Evolutionary conservation across 2,888 invertebrate species (phyloP), one percentile per base, ranked within the genome.

Genomic region (Synanthedon myopaeformis): DNA sequence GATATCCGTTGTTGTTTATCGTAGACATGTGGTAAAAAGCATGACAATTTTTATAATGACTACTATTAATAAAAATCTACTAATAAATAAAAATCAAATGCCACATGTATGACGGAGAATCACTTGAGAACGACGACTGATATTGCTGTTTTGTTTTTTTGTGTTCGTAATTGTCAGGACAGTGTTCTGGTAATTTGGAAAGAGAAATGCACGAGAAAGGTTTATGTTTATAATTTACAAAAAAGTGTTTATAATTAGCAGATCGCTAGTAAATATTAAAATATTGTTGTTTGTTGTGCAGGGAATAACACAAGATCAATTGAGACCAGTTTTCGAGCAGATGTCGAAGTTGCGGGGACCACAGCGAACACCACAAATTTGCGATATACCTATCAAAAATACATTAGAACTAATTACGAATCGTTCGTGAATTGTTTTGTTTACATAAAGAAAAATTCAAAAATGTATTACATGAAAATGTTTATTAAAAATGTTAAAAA

Each of bases 1-100:
- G 65, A 72, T 86, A 1, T 70, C 79, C 0, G 80, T 72, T 0
- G 80, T 84, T 0, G 67, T 86, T 19, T 86, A 83, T 54, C 66
- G 75, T 6, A 69, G 70, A 56, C 56, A 66, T 17, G 69, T 66
- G 69, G 84, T 82, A 61, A 59, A 10, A 41, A 51, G 49, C 48
- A 45, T 51, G 28, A 8, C 1, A 35, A 2, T 35, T 35, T 35
- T 35, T 54, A 14, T 35, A 35, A 35, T 35, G 35, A 5, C n/a
- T n/a, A n/a, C n/a, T n/a, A n/a, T n/a, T n/a, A 23, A 51, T 23
- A n/a, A n/a, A n/a, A n/a, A 1, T 13, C 17, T 10, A 13, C n/a
- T 45, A n/a, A 45, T 10, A 23, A 23, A 23, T 23, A 23, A 23
- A 23, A 5, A 23, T 23, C 4, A 23, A 23, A 5, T 5, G 23